Evolutionary conservation across 2,888 invertebrate genomes (phyloP).

Genomic region (Sminthurides aquaticus): DNA sequence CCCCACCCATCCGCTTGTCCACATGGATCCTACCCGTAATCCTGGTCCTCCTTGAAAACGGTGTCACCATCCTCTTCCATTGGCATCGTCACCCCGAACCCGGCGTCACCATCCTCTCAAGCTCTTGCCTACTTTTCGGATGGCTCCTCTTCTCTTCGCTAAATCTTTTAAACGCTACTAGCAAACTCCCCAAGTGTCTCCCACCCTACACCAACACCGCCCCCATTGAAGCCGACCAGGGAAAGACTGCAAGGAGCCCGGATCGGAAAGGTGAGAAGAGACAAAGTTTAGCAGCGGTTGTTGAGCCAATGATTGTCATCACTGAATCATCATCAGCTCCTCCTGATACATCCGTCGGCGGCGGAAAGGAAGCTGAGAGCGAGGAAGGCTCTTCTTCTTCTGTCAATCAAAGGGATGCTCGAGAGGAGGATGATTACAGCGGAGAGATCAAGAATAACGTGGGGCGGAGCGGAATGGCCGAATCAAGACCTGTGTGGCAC

Average conservation of each 20-base stretch:
- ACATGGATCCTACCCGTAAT: conserved; percentile 35
- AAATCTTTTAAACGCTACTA: conserved; percentile 13
- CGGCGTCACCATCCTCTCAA: conserved; percentile 28
- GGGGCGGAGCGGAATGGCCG: neutral
- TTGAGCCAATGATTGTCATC: conserved; percentile 11
- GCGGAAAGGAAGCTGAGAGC: neutral
- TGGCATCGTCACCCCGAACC: conserved; percentile 23
- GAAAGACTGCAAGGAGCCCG: conserved; percentile 3
- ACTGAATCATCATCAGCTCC: neutral
- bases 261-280: conserved; percentile 4
- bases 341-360: neutral
- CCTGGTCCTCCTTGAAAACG: conserved; percentile 34
- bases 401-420: neutral
- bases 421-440: too few relatives aligned
- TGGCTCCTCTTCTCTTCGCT: conserved; percentile 20
- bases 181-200: conserved; percentile 9
- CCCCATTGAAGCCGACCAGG: neutral
- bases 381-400: neutral
- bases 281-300: conserved; percentile 10
- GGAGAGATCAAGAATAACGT: too few relatives aligned
- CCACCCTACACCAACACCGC: conserved; percentile 4
- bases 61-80: conserved; percentile 32
- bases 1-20: neutral
- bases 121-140: conserved; percentile 34
- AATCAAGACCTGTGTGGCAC: neutral